phyloP scores from a whole-genome alignment of 2,888 invertebrate species.

The Pheosia gnoma region DNA sequence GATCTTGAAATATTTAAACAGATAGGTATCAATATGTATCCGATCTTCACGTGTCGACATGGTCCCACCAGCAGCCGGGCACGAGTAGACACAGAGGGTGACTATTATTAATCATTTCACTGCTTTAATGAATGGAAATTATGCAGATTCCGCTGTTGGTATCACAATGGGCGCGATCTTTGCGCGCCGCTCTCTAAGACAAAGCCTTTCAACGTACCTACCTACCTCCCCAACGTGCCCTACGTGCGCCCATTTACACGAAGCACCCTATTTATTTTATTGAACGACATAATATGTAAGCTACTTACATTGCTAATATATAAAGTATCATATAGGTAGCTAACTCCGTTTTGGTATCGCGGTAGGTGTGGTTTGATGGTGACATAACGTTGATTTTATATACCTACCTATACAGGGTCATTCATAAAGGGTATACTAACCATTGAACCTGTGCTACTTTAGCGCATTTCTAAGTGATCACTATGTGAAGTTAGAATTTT shows the following conservation, averaged over 20 bases:
- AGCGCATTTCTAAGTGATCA: too few relatives aligned
- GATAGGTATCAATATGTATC: conserved; percentile 1
- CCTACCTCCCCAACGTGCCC: conserved; percentile 23
- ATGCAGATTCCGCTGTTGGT: conserved; percentile 72
- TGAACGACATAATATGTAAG: conserved; percentile 32
- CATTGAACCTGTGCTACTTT: too few relatives aligned
- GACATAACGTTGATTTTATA: background rate
- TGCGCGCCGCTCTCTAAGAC: conserved; percentile 49
- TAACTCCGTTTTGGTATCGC: background rate
- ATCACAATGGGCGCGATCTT: conserved; percentile 76
- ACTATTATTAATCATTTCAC: conserved; percentile 81
- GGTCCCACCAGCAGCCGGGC: conserved; percentile 40
- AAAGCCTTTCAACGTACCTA: conserved; percentile 53
- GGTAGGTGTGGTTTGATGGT: background rate
- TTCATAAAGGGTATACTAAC: too few relatives aligned
- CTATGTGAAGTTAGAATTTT: too few relatives aligned
- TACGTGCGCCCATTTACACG: conserved; percentile 40
- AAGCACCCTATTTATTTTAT: conserved; percentile 44
- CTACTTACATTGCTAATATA: conserved; percentile 5
- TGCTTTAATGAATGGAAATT: conserved; percentile 81
- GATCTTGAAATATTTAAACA: too few relatives aligned
- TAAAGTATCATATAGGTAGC: background rate
- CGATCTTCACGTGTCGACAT: conserved; percentile 20
- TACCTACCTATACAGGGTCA: background rate
- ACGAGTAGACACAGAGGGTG: conserved; percentile 59